These are phyloP conservation scores for Steinernema hermaphroditum DNA, from an alignment of 2,888 invertebrate genomes.

Conservation along the genomic window DNA sequence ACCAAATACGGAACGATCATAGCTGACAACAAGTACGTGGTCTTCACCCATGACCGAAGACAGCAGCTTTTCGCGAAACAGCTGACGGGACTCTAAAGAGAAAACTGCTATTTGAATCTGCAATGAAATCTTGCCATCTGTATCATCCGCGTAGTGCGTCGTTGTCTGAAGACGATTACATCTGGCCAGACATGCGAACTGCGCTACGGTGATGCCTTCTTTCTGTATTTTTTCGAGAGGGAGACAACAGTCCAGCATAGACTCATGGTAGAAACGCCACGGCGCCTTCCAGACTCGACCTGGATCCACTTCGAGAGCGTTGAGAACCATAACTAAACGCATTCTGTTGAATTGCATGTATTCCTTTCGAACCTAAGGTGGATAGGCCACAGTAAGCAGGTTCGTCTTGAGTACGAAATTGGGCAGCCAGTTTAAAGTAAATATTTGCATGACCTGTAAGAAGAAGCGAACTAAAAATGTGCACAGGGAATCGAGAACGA, in stretches of 20 bases:
- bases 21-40: conserved; percentile 64
- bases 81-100: conserved; percentile 42
- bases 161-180: conserved; percentile 66
- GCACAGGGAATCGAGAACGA: no score
- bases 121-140: conserved; percentile 34
- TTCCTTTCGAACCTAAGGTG: conserved; percentile 54
- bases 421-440: conserved; percentile 68
- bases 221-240: conserved; percentile 61
- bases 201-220: conserved; percentile 66
- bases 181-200: conserved; percentile 67
- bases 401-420: conserved; percentile 69
- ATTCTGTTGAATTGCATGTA: background rate
- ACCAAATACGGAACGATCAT: conserved; percentile 64
- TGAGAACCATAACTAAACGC: conserved; percentile 64
- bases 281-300: conserved; percentile 67
- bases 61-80: conserved; percentile 44
- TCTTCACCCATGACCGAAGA: conserved; percentile 52
- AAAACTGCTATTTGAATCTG: no score
- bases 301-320: conserved; percentile 68
- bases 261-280: conserved; percentile 69
- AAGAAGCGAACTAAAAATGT: conserved; percentile 16
- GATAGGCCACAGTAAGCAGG: conserved; percentile 69
- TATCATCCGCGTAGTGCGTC: conserved; percentile 41
- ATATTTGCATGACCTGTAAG: conserved; percentile 67
- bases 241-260: conserved; percentile 69